Conservation (phyloP, 2,113 vertebrate genomes). For the Mohoua ochrocephala region DNA sequence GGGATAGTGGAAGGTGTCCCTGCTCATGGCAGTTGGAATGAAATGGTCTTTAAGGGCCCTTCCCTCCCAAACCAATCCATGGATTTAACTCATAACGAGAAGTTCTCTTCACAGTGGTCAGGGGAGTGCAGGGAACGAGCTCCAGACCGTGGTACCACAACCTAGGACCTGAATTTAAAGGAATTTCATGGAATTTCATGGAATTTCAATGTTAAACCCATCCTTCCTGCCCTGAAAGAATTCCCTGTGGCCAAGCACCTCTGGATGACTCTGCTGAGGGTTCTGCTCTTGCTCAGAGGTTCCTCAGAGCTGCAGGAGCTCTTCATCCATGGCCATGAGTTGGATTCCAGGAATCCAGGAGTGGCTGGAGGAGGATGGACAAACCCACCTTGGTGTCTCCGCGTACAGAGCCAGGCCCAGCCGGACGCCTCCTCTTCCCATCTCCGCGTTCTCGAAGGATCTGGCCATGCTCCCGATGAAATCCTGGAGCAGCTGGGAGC, state of each 20-base stretch:
- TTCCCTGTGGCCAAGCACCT: accelerated
- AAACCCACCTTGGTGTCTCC: constrained; percentile 75
- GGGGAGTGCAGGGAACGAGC: neutral
- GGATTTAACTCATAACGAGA: neutral
- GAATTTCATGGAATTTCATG: neutral
- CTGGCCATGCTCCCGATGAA: constrained; percentile 71
- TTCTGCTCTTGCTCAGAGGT: neutral
- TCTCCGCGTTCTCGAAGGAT: constrained; percentile 65
- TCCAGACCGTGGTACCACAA: accelerated
- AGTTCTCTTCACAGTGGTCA: neutral
- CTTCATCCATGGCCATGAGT: neutral
- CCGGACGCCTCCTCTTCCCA: constrained; percentile 75
- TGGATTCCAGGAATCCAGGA: neutral
- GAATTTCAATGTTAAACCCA: neutral
- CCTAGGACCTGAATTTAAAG: neutral
- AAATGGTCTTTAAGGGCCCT: neutral
- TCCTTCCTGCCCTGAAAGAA: neutral
- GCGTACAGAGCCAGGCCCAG: constrained; percentile 81
- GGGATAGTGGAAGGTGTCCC: neutral
- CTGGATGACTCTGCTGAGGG: neutral
- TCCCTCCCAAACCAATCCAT: neutral
- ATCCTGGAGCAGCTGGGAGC: constrained; percentile 72
- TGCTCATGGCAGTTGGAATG: neutral
- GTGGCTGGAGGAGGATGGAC: neutral
- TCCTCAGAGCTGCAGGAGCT: neutral